phyloP scores from a whole-genome alignment of 2,888 invertebrate genomes.

The Sarcophaga rosellei region DNA sequence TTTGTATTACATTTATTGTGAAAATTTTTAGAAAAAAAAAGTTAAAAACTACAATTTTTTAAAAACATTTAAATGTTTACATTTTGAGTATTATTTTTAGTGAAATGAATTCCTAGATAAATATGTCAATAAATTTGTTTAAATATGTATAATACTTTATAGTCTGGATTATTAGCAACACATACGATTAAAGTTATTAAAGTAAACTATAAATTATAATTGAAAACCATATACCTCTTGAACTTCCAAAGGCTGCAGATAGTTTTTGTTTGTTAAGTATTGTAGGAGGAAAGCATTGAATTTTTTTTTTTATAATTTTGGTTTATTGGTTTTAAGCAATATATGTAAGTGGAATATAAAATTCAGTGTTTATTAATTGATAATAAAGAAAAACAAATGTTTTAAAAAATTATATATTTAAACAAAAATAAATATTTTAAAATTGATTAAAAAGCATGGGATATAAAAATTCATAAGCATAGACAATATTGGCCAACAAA shows the following conservation, averaged over 20 bases:
- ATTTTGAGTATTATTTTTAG: background rate
- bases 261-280: constrained; percentile 59
- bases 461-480: too few relatives aligned
- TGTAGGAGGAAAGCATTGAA: constrained; percentile 71
- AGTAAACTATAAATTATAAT: constrained; percentile 66
- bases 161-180: constrained; percentile 56
- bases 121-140: constrained; percentile 1
- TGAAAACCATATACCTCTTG: constrained; percentile 84
- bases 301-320: constrained; percentile 56
- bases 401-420: too few relatives aligned
- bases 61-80: background rate
- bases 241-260: constrained; percentile 86
- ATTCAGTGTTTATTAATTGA: constrained; percentile 9
- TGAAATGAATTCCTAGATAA: background rate
- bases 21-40: background rate
- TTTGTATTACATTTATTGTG: background rate
- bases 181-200: constrained; percentile 70
- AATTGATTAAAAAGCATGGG: too few relatives aligned
- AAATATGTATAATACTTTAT: background rate
- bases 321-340: constrained; percentile 52
- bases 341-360: constrained; percentile 54
- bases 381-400: too few relatives aligned
- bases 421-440: too few relatives aligned
- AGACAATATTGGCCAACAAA: too few relatives aligned
- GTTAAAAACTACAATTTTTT: background rate